These are phyloP conservation scores for Danio kyathit DNA, from an alignment of 2,797 vertebrate genomes.

Conservation along the genomic window DNA sequence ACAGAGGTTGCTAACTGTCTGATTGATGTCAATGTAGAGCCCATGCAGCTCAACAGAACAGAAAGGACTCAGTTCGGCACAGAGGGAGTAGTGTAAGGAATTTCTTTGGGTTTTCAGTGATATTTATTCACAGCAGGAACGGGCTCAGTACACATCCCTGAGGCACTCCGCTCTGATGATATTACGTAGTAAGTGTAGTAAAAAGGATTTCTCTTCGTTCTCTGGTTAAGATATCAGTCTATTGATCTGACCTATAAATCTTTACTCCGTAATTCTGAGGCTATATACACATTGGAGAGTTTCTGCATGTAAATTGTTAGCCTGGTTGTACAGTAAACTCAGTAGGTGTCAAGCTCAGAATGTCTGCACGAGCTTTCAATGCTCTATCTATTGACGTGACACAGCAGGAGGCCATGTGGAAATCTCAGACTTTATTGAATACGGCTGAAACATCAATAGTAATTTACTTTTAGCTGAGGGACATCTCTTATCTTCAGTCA, in stretches of 20 bases:
- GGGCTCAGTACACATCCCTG: background rate
- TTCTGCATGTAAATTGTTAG: background rate
- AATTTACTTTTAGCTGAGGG: conserved; percentile 34
- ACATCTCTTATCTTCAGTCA: conserved; percentile 16
- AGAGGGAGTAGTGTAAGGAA: background rate
- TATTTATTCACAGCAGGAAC: conserved; percentile 5
- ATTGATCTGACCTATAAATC: background rate
- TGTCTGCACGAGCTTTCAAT: too few relatives aligned
- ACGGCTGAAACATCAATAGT: conserved; percentile 42
- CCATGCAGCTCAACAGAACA: background rate
- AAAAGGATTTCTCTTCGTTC: conserved; percentile 1
- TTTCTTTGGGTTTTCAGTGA: background rate
- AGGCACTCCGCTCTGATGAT: background rate
- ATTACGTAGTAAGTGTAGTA: background rate
- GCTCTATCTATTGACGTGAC: background rate
- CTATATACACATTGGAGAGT: background rate
- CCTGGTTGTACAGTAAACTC: background rate
- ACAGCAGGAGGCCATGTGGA: background rate
- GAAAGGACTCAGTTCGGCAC: background rate
- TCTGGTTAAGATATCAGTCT: background rate
- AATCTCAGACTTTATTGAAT: conserved; percentile 26
- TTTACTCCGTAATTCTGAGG: background rate
- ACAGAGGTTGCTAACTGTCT: background rate
- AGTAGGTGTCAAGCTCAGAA: background rate
- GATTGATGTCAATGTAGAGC: background rate